Evolutionary conservation across 2,113 vertebrate genomes (phyloP), one percentile per base, ranked within the genome.

Genomic region (Dasyornis broadbenti): DNA sequence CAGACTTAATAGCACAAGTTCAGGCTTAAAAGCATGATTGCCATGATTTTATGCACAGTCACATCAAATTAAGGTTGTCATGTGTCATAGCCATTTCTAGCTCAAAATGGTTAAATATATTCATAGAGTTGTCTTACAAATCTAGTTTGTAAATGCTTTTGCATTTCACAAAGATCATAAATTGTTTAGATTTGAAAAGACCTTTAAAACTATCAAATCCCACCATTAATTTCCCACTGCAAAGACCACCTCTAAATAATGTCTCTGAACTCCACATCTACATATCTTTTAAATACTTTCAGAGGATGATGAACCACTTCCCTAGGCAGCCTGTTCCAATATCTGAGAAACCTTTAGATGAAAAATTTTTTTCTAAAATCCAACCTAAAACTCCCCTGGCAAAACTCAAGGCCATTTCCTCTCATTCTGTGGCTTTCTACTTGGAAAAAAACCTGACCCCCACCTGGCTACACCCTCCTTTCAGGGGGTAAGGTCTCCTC

Each of bases 61-160:
- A 69, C 78, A 87, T 69, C 26, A 91, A 77, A 76, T 82, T 54
- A 94, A 87, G 31, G 28, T 45, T 89, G 73, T 86, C 77, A 60
- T 69, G 24, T 94, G 69, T 68, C 49, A 56, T 52, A 56, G 33
- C 6, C 7, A n/a, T 89, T 81, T 89, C 49, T 83, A 37, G 10
- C 8, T 92, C 50, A 89, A 84, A 94, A 78, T 23, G 6, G 15
- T 66, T 71, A 91, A 68, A 83, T 70, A 37, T 63, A 84, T 95
- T 91, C 91, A 71, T 49, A 75, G 47, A 75, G 1, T 52, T 78
- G 45, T 64, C 12, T 81, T 52, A 75, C 4, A 92, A 90, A 86
- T 71, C 42, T 60, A 49, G 31, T 47, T 87, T 78, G 7, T 60
- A 76, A 88, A 28, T 66, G 33, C 0, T 47, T 61, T 54, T 64